Conservation (phyloP, 2,888 invertebrate species). For the Agonopterix alstromeriana region DNA sequence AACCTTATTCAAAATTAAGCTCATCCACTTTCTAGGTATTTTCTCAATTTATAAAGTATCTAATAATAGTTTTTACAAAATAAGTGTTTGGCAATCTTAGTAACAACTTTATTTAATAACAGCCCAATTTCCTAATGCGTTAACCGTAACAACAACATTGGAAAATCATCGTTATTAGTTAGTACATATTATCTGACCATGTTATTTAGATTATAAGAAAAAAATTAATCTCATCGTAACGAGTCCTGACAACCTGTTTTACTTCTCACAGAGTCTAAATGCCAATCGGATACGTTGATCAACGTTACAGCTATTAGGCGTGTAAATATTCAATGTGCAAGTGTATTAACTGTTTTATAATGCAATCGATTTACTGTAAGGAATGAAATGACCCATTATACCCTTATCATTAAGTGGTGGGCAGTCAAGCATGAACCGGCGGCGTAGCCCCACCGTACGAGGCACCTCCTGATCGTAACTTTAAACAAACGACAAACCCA, state of each 20-base stretch:
- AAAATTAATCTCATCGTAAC: background rate
- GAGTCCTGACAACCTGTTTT: constrained; percentile 19
- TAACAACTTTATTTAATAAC: too few species aligned
- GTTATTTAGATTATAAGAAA: background rate
- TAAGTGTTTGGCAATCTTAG: too few species aligned
- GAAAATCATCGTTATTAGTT: constrained; percentile 5
- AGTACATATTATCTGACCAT: background rate
- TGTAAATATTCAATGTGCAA: constrained; percentile 61
- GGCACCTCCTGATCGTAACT: constrained; percentile 10
- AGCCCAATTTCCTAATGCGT: constrained; percentile 5
- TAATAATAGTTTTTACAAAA: too few species aligned
- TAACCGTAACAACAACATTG: constrained; percentile 3
- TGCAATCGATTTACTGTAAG: constrained; percentile 50
- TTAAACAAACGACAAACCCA: constrained; percentile 14
- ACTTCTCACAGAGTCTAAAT: constrained; percentile 45
- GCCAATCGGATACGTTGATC: constrained; percentile 45
- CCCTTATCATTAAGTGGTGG: constrained; percentile 32
- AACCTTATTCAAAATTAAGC: too few species aligned
- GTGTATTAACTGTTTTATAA: constrained; percentile 51
- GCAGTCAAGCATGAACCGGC: constrained; percentile 17
- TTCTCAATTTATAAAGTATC: too few species aligned
- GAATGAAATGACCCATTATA: constrained; percentile 28
- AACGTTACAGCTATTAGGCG: constrained; percentile 51
- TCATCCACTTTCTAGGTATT: too few species aligned
- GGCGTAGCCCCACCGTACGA: constrained; percentile 7